These are phyloP conservation scores for Dipodomys ordii DNA, from an alignment of 2,113 vertebrate species.

Conservation along the genomic window DNA sequence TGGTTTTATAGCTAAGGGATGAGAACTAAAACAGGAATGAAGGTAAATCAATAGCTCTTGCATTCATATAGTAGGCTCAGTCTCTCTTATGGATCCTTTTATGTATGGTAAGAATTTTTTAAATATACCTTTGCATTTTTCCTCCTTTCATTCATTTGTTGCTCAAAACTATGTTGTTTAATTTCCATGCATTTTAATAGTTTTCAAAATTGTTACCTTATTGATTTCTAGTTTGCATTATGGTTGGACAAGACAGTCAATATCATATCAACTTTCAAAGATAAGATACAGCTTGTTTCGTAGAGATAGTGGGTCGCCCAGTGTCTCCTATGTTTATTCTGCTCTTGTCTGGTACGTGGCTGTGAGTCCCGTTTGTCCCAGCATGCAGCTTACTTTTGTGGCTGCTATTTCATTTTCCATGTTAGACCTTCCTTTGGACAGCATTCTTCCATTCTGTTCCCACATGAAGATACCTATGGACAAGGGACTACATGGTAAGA, in stretches of 20 bases:
- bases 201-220: neutral
- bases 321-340: neutral
- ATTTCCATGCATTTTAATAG: neutral
- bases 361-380: neutral
- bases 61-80: accelerated
- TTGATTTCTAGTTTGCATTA: neutral
- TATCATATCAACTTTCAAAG: neutral
- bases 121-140: neutral
- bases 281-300: neutral
- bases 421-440: neutral
- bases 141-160: neutral
- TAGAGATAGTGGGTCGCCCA: no score
- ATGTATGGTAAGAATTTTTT: neutral
- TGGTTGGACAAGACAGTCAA: neutral
- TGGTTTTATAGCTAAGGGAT: neutral
- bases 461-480: accelerated
- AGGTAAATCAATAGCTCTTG: neutral
- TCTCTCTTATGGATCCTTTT: neutral
- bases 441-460: neutral
- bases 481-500: neutral
- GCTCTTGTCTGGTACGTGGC: no score
- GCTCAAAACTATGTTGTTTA: neutral
- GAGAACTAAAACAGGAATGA: neutral
- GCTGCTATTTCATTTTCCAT: neutral
- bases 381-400: neutral